Evolutionary conservation across 53 echinoderm and acorn worm genomes (phyloP), one percentile per base, ranked within the genome.

Genomic region (Temnopleurus reevesii): DNA sequence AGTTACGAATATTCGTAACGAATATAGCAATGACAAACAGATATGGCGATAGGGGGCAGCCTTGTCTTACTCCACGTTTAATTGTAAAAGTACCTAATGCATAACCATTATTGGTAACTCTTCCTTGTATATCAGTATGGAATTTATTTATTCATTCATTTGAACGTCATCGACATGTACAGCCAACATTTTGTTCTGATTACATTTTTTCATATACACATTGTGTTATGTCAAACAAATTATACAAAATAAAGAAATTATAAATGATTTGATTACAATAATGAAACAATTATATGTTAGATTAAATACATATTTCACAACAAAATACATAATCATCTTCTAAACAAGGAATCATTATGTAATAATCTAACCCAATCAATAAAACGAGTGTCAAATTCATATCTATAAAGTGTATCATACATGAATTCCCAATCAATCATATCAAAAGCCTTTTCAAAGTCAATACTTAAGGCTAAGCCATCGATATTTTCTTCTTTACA

Each of bases 71-170:
- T 30, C 81, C 81, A 38, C 51, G 49, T 18, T 26, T 12, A 29
- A 81, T 30, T 23, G 18, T 13, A 24, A 81, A 81, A 49, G 25
- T 7, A n/a, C 46, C 21, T 18, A 49, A 81, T 0, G 51, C 23
- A 2, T 84, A 84, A 9, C 57, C 84, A 84, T 84, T 84, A 53
- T 84, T 84, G 30, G 33, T 56, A 30, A 84, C 56, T 55, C 84
- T 55, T 15, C 31, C 36, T 10, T 33, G 17, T 31, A 84, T 55
- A 19, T 55, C n/a, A 1, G 33, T 12, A 31, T 84, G 56, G 2
- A n/a, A n/a, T n/a, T n/a, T n/a, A n/a, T n/a, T n/a, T n/a, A n/a
- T n/a, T n/a, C n/a, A n/a, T n/a, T n/a, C n/a, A n/a, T n/a, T n/a
- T n/a, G n/a, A n/a, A n/a, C n/a, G n/a, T n/a, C n/a, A n/a, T n/a